Percentiles rank a stretch among this genome's conserved stretches.
Conservation (phyloP, 2,888 invertebrate genomes). For the Hydroisotoma schaefferi region DNA sequence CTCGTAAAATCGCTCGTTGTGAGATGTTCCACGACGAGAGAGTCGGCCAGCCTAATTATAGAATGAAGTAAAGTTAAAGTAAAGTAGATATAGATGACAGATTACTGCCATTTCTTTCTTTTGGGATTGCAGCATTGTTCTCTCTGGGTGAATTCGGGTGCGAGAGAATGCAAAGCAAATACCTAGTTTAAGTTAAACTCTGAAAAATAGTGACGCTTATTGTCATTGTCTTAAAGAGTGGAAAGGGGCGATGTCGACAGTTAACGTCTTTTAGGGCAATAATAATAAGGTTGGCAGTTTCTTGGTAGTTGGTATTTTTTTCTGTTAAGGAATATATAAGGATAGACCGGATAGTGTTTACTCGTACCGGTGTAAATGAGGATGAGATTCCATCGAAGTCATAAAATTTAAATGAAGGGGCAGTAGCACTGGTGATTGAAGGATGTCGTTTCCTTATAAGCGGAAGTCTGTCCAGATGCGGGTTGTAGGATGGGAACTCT, state of each 20-base stretch:
- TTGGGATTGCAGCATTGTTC: background rate
- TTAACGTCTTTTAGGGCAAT: too few species aligned
- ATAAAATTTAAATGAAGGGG: slow-evolving; percentile 79
- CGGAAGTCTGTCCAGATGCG: slow-evolving; percentile 86
- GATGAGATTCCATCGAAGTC: slow-evolving; percentile 74
- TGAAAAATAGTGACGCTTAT: too few species aligned
- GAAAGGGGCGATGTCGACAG: background rate
- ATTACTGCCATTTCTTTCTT: background rate
- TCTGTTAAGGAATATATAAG: background rate
- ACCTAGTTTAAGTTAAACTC: too few species aligned
- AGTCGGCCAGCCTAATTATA: slow-evolving; percentile 43
- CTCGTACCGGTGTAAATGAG: slow-evolving; percentile 44
- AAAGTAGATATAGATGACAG: background rate
- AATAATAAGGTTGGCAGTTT: background rate
- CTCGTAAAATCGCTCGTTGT: slow-evolving; percentile 96
- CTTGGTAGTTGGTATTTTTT: background rate
- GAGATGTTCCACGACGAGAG: slow-evolving; percentile 71
- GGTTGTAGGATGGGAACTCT: slow-evolving; percentile 95
- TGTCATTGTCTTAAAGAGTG: background rate
- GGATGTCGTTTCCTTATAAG: slow-evolving; percentile 46
- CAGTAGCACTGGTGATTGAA: slow-evolving; percentile 36
- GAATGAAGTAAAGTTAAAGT: too few species aligned
- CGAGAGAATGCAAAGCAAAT: background rate
- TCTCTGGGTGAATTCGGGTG: background rate
- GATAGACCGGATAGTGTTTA: too few species aligned